Conservation (phyloP, 2,113 vertebrate species). For the Aptenodytes patagonicus region DNA sequence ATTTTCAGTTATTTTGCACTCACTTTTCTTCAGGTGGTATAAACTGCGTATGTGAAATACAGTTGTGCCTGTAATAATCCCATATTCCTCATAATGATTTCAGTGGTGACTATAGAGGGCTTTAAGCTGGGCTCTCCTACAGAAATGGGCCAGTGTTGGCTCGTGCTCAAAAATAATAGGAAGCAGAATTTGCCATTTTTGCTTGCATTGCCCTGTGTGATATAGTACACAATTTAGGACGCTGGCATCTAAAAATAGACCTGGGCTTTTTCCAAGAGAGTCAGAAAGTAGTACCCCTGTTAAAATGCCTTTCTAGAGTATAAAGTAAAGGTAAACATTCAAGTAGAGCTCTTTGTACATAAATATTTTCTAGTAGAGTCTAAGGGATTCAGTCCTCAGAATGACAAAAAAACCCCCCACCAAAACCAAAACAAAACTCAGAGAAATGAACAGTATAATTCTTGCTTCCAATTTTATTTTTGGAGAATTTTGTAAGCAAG, state of each 20-base stretch:
- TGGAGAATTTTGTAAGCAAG: background rate
- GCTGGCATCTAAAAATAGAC: constrained; percentile 39
- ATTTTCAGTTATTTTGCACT: background rate
- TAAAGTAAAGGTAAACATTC: constrained; percentile 11
- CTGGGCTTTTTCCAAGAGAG: constrained; percentile 9
- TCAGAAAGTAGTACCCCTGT: background rate
- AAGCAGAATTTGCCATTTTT: constrained; percentile 28
- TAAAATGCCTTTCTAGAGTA: constrained; percentile 39
- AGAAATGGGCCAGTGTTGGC: background rate
- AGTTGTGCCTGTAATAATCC: background rate
- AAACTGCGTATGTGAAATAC: background rate
- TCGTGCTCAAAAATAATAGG: constrained; percentile 6
- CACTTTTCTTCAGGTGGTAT: background rate
- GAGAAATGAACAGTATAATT: background rate
- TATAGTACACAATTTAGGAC: constrained; percentile 32
- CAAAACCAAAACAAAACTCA: background rate
- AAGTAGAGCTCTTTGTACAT: background rate
- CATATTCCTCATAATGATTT: background rate
- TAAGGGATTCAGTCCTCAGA: background rate
- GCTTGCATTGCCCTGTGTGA: background rate
- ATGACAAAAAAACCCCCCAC: background rate
- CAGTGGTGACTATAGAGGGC: background rate
- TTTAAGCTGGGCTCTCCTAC: background rate
- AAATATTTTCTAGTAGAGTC: background rate
- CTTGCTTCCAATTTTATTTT: background rate